These are phyloP conservation scores for Julus scandinavius DNA, from an alignment of 2,888 invertebrate genomes.

Conservation along the genomic window DNA sequence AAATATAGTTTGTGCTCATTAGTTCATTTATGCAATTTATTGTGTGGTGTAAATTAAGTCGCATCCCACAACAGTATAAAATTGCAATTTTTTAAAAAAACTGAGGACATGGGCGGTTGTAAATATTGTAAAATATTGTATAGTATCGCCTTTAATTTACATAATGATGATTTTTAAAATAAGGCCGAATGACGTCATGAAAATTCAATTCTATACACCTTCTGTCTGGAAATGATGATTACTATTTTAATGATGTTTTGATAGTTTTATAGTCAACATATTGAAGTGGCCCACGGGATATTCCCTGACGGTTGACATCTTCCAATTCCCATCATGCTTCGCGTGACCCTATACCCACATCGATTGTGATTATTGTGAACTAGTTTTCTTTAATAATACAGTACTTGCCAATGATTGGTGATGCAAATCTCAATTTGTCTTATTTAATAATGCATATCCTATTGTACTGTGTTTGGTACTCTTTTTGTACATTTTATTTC, in stretches of 20 bases:
- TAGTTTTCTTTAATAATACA: not conserved
- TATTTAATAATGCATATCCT: not conserved
- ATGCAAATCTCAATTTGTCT: not conserved
- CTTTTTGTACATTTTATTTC: not conserved
- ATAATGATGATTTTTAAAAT: not conserved
- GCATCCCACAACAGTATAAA: not conserved
- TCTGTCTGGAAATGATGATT: not conserved
- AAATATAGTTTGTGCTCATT: no score
- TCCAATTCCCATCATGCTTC: conserved; percentile 3
- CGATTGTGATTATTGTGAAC: conserved; percentile 39
- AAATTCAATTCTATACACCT: no score
- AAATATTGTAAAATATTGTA: no score
- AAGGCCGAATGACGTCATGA: no score
- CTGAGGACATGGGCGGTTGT: not conserved
- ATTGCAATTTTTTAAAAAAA: not conserved
- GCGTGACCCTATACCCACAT: not conserved
- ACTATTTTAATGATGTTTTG: no score
- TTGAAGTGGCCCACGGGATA: not conserved
- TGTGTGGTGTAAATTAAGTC: no score
- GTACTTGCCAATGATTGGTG: conserved; percentile 6
- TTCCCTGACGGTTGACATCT: not conserved
- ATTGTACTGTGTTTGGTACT: not conserved
- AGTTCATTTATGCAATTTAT: no score
- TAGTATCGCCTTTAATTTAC: no score
- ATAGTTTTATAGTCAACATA: no score